Conservation (phyloP, 2,113 vertebrate genomes). For the Psittacus erithacus region DNA sequence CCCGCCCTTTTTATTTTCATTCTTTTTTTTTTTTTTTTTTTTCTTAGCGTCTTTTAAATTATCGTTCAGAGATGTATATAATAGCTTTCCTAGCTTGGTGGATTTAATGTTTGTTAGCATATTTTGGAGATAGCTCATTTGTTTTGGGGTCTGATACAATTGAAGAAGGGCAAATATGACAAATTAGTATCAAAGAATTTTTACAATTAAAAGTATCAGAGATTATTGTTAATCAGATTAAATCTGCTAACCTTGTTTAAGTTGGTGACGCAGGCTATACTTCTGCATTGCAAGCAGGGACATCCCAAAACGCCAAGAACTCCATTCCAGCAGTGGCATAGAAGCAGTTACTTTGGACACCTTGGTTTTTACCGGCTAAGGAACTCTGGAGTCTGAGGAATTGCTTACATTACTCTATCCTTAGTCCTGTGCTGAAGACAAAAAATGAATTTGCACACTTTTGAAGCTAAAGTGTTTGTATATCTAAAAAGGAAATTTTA, state of each 20-base stretch:
- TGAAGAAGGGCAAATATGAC: not conserved
- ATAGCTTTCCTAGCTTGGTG: not conserved
- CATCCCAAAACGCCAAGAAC: accelerated
- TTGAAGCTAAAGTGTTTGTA: not conserved
- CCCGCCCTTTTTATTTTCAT: accelerated
- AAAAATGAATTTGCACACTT: not conserved
- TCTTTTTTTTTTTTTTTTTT: not conserved
- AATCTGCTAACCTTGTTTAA: not conserved
- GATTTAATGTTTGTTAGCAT: not conserved
- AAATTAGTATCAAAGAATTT: not conserved
- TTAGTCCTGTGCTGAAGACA: not conserved
- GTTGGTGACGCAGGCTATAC: not conserved
- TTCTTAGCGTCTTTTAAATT: not conserved
- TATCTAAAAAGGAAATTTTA: not conserved
- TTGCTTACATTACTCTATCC: not conserved
- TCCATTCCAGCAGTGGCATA: accelerated
- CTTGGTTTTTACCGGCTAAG: not conserved
- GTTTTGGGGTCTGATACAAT: not conserved
- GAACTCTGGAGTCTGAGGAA: not conserved
- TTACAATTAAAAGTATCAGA: not conserved
- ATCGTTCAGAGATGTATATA: not conserved
- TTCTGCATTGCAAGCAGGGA: not conserved
- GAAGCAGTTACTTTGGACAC: not conserved
- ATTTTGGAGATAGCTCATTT: not conserved
- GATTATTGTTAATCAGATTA: not conserved